Percentiles rank a stretch among this genome's conserved stretches.
phyloP scores from a whole-genome alignment of 2,888 invertebrate genomes.

The Hofmannophila pseudospretella region DNA sequence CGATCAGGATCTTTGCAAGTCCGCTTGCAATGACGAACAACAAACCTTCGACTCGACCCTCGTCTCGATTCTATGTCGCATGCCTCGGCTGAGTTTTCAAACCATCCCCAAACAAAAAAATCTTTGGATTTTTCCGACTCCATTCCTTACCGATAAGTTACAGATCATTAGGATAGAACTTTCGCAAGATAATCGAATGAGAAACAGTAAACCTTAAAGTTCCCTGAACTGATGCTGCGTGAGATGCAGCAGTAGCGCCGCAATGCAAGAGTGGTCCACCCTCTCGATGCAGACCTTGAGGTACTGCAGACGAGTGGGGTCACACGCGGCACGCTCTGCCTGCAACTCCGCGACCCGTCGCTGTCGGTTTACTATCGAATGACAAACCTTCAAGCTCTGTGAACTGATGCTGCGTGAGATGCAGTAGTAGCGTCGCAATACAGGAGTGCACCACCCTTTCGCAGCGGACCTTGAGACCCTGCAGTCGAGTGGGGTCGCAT shows the following conservation, averaged over 20 bases:
- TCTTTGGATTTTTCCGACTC: no score
- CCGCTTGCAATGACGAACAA: no score
- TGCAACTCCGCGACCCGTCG: slow-evolving; percentile 83
- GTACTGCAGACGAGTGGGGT: slow-evolving; percentile 86
- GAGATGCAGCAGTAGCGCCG: slow-evolving; percentile 86
- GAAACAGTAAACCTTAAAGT: slow-evolving; percentile 90
- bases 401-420: slow-evolving; percentile 89
- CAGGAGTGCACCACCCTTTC: slow-evolving; percentile 89
- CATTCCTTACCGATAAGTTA: no score
- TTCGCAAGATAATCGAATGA: no score
- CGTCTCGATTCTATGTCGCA: no score
- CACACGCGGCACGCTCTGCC: slow-evolving; percentile 87
- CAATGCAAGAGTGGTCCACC: slow-evolving; percentile 89
- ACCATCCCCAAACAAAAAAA: no score
- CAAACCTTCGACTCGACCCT: no score
- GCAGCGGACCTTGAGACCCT: slow-evolving; percentile 83
- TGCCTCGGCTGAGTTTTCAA: no score
- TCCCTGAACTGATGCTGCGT: slow-evolving; percentile 90
- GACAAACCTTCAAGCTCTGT: slow-evolving; percentile 88
- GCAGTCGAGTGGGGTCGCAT: slow-evolving; percentile 88
- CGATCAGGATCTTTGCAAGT: no score
- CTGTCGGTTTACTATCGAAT: no score
- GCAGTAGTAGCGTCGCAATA: slow-evolving; percentile 87
- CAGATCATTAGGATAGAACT: no score
- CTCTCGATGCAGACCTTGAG: slow-evolving; percentile 84